Conservation (phyloP, 2,797 vertebrate genomes). For the Bradypus variegatus region DNA sequence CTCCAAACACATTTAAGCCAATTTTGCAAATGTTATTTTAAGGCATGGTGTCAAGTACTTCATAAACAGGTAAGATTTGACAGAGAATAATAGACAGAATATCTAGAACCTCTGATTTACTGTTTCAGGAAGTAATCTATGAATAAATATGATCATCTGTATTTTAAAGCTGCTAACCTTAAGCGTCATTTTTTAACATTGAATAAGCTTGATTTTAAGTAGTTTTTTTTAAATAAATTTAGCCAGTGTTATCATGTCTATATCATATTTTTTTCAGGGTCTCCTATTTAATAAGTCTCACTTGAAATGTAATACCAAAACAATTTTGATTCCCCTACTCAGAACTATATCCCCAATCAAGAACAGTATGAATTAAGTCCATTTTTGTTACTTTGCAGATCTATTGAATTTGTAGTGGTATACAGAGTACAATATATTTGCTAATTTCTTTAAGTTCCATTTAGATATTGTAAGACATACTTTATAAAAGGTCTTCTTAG, state of each 20-base stretch:
- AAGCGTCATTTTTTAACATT: neutral
- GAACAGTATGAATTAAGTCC: neutral
- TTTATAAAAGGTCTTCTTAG: neutral
- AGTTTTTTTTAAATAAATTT: neutral
- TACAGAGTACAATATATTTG: neutral
- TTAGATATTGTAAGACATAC: neutral
- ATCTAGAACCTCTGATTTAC: neutral
- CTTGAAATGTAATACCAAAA: neutral
- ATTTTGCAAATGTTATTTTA: constrained; percentile 22
- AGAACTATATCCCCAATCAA: neutral
- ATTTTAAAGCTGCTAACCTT: neutral
- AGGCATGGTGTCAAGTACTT: neutral
- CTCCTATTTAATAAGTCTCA: neutral
- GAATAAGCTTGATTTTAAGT: neutral
- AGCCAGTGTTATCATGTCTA: neutral
- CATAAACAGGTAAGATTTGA: neutral
- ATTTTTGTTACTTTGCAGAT: neutral
- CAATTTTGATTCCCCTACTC: neutral
- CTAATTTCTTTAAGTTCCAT: neutral
- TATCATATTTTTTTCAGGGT: neutral
- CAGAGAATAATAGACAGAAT: neutral
- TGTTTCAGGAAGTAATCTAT: neutral
- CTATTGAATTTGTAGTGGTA: neutral
- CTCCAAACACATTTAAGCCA: neutral
- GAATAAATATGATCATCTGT: neutral